These are phyloP conservation scores for Trinorchestia longiramus DNA, from an alignment of 1,140 invertebrate genomes.

Conservation along the genomic window DNA sequence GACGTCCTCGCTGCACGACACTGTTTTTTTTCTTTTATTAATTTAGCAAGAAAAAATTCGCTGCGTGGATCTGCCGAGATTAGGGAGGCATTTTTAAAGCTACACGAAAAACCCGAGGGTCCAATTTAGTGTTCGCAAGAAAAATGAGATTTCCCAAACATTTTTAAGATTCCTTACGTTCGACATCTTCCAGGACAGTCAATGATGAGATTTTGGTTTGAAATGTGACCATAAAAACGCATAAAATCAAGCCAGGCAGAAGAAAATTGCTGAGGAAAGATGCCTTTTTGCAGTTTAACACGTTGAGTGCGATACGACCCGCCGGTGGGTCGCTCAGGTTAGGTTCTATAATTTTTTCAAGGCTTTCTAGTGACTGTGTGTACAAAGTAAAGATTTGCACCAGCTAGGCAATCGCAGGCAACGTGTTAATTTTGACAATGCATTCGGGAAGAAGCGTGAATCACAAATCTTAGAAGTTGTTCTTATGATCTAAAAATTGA, in stretches of 20 bases:
- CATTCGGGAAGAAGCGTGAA: not conserved
- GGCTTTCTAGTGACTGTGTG: too few species aligned
- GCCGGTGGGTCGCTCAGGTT: too few species aligned
- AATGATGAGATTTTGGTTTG: not conserved
- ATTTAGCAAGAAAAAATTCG: slow-evolving; percentile 3
- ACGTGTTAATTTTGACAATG: not conserved
- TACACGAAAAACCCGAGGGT: slow-evolving; percentile 8
- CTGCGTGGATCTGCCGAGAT: slow-evolving; percentile 11
- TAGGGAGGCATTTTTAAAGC: not conserved
- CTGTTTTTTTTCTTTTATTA: slow-evolving; percentile 13
- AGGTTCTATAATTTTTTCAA: too few species aligned
- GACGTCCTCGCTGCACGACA: not conserved
- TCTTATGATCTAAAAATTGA: not conserved
- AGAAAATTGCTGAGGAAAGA: not conserved
- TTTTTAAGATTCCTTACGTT: not conserved
- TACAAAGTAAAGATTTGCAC: too few species aligned
- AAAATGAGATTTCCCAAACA: slow-evolving; percentile 1
- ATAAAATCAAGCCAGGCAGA: not conserved
- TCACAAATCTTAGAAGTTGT: not conserved
- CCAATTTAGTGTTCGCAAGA: slow-evolving; percentile 34
- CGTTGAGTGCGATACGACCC: too few species aligned
- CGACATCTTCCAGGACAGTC: slow-evolving; percentile 12
- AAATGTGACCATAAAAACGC: not conserved
- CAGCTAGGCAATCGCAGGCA: too few species aligned
- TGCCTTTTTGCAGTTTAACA: not conserved